These are phyloP conservation scores for Hemiscyllium ocellatum DNA, from an alignment of 2,113 vertebrate species.

Conservation along the genomic window DNA sequence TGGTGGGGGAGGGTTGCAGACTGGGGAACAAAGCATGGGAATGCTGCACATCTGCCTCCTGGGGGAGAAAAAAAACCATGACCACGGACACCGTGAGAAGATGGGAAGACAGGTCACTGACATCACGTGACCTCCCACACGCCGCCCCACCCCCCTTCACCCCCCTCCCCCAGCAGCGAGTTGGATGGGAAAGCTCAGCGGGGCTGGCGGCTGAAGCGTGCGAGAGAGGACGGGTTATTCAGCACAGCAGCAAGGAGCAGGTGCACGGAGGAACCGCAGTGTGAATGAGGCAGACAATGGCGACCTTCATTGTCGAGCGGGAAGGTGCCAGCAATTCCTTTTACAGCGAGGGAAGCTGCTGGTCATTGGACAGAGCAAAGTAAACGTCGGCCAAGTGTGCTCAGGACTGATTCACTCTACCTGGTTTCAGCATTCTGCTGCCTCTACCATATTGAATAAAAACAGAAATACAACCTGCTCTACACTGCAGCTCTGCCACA, in stretches of 20 bases:
- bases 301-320: neutral
- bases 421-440: neutral
- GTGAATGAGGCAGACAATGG: neutral
- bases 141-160: too few species aligned
- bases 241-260: neutral
- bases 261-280: neutral
- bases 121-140: neutral
- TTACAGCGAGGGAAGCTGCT: neutral
- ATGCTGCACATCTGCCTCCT: neutral
- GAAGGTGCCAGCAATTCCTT: constrained; percentile 21
- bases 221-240: neutral
- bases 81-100: neutral
- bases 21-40: neutral
- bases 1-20: neutral
- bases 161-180: neutral
- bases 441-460: neutral
- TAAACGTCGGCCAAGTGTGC: too few species aligned
- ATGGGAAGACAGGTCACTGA: neutral
- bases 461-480: neutral
- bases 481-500: neutral
- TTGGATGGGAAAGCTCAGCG: neutral
- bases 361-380: constrained; percentile 10
- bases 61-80: neutral
- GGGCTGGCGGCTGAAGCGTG: neutral
- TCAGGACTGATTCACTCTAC: neutral